Evolutionary conservation across 1,140 invertebrate species (phyloP).

Genomic region (Apis cerana): DNA sequence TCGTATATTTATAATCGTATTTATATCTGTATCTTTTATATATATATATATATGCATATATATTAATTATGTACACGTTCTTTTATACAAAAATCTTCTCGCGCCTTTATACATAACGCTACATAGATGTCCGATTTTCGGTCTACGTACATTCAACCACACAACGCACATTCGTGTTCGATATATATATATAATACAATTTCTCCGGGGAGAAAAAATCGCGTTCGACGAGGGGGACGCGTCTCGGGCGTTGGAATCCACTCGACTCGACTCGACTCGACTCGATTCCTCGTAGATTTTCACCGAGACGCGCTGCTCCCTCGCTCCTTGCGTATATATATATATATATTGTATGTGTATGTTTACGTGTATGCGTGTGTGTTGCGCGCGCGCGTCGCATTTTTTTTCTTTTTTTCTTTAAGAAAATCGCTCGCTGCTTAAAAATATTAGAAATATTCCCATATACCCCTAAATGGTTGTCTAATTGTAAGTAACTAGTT

Average conservation of each 20-base stretch:
- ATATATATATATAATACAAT: constrained; percentile 74
- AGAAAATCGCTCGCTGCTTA: constrained; percentile 68
- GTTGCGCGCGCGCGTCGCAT: neutral
- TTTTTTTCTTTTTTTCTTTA: neutral
- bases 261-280: too few relatives aligned
- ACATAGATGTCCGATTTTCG: constrained; percentile 67
- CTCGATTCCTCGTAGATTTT: constrained; percentile 30
- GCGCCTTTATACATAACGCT: constrained; percentile 75
- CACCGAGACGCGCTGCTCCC: constrained; percentile 61
- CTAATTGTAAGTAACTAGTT: constrained; percentile 74
- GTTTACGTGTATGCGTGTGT: rapidly evolving
- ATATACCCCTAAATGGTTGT: constrained; percentile 75
- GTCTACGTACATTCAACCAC: constrained; percentile 49
- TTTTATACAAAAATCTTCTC: constrained; percentile 75
- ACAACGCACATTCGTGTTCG: constrained; percentile 49
- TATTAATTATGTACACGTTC: constrained; percentile 78
- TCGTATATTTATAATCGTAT: constrained; percentile 48
- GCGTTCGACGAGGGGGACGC: constrained; percentile 6
- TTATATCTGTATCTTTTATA: constrained; percentile 53
- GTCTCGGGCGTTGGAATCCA: constrained; percentile 27
- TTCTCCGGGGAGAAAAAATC: constrained; percentile 68
- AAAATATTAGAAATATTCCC: constrained; percentile 75
- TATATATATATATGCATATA: constrained; percentile 52
- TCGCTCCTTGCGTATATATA: neutral
- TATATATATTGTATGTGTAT: neutral